A percentile compares a stretch with the other conserved stretches of the same genome.
These are phyloP conservation scores for Strigamia crassipes DNA, from an alignment of 2,888 invertebrate species.

Conservation along the genomic window DNA sequence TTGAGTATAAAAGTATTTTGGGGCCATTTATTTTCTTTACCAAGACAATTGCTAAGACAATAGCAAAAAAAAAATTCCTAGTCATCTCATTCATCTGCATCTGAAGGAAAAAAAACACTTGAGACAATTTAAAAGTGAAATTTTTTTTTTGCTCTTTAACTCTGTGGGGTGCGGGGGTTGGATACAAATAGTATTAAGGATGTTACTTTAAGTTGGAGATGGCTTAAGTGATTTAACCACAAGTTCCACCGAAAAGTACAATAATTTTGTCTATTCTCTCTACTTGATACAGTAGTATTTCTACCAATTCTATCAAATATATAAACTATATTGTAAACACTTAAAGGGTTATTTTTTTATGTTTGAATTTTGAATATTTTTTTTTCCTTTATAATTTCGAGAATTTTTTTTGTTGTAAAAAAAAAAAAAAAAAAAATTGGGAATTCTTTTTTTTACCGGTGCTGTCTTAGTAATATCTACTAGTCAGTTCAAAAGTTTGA, in stretches of 20 bases:
- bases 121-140: not conserved
- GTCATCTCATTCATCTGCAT: constrained; percentile 22
- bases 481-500: constrained; percentile 18
- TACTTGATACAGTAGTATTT: constrained; percentile 9
- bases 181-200: constrained; percentile 11
- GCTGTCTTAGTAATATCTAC: constrained; percentile 1
- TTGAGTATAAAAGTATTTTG: constrained; percentile 7
- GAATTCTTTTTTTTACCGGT: not conserved
- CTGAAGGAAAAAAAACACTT: not conserved
- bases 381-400: not conserved
- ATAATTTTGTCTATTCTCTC: constrained; percentile 26
- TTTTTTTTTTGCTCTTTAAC: not conserved
- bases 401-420: not conserved
- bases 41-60: not conserved
- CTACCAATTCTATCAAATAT: not conserved
- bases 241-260: not conserved
- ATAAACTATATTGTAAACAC: constrained; percentile 12
- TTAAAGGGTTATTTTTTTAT: not conserved
- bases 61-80: constrained; percentile 5
- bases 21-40: not conserved
- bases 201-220: constrained; percentile 10
- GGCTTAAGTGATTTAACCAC: constrained; percentile 8
- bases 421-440: not conserved
- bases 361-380: not conserved
- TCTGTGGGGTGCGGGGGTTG: not conserved